These are phyloP conservation scores for Rhagophthalmus giganteus DNA, from an alignment of 2,888 invertebrate species.

Conservation along the genomic window DNA sequence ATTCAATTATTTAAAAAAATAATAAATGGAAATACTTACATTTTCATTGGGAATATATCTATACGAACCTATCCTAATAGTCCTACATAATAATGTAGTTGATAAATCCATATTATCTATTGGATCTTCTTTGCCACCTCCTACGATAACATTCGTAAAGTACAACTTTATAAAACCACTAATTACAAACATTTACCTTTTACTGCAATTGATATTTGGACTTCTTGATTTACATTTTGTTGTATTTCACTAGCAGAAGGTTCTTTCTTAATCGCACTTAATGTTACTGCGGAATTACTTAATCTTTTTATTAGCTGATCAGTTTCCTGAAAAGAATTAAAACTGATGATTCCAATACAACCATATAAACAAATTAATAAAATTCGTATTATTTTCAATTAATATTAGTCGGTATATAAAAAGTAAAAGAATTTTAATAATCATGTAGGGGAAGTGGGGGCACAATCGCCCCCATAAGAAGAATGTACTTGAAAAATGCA, in stretches of 20 bases:
- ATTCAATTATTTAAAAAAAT: background rate
- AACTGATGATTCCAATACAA: no score
- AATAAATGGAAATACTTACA: constrained; percentile 57
- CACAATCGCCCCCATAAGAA: no score
- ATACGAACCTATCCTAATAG: constrained; percentile 83
- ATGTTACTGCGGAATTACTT: constrained; percentile 28
- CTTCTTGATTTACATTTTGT: constrained; percentile 31
- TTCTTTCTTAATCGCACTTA: constrained; percentile 47
- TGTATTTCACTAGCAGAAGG: constrained; percentile 49
- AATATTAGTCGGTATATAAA: no score
- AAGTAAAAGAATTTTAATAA: background rate
- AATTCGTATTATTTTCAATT: no score
- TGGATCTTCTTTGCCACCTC: constrained; percentile 32
- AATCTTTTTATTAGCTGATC: constrained; percentile 45
- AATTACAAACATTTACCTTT: constrained; percentile 10
- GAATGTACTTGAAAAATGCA: no score
- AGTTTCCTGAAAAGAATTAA: constrained; percentile 37
- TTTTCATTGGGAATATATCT: constrained; percentile 75
- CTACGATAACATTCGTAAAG: constrained; percentile 16
- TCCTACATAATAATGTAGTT: constrained; percentile 61
- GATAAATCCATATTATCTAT: constrained; percentile 10
- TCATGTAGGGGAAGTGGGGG: background rate
- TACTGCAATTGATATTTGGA: constrained; percentile 4
- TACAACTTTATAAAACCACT: constrained; percentile 1
- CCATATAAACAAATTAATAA: no score